These are phyloP conservation scores for Echeneis naucrates DNA, from an alignment of 2,797 vertebrate genomes.

Conservation along the genomic window DNA sequence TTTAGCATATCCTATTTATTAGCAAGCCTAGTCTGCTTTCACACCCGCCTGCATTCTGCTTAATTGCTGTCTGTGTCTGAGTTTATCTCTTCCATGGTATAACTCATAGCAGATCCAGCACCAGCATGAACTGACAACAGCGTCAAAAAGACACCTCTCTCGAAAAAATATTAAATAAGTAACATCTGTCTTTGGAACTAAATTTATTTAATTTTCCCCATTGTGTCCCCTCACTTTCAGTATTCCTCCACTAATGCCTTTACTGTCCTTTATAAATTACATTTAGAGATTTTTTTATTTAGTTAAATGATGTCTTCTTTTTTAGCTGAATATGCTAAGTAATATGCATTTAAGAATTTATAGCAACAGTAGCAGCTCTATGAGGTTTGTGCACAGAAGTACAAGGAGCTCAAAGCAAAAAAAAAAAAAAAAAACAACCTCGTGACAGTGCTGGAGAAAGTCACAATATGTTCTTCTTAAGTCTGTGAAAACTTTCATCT, in stretches of 20 bases:
- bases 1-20: constrained; percentile 67
- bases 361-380: background rate
- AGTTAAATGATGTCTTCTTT: background rate
- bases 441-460: background rate
- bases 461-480: background rate
- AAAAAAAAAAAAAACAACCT: background rate
- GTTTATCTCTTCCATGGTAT: constrained; percentile 36
- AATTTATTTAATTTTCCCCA: background rate
- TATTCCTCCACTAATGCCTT: background rate
- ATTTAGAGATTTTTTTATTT: background rate
- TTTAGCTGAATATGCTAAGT: background rate
- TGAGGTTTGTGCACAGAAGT: background rate
- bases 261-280: background rate
- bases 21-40: constrained; percentile 43
- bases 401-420: background rate
- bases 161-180: background rate
- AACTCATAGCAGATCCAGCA: constrained; percentile 14
- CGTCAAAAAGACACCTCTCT: constrained; percentile 9
- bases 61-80: constrained; percentile 48
- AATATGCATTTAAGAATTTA: background rate
- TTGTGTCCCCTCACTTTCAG: background rate
- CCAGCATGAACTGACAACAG: background rate
- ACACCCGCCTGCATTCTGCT: constrained; percentile 51
- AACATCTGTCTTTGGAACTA: background rate
- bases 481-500: background rate